phyloP scores from a whole-genome alignment of 2,113 vertebrate genomes.

The Dascyllus trimaculatus region DNA sequence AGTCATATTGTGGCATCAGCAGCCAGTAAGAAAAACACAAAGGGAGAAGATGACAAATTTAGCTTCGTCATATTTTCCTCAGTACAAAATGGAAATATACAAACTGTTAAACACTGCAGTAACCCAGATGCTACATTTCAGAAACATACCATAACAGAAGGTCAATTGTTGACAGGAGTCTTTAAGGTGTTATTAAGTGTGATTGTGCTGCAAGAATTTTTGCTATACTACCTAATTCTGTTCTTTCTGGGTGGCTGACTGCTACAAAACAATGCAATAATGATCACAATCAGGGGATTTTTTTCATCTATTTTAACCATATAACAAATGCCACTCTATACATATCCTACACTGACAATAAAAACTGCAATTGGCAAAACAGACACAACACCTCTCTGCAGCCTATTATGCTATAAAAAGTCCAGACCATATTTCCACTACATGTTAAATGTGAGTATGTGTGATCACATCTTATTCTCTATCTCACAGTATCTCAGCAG shows the following conservation, averaged over 20 bases:
- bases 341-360: constrained; percentile 12
- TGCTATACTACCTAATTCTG: background rate
- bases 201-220: background rate
- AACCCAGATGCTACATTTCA: background rate
- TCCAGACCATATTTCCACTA: constrained; percentile 2
- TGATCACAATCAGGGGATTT: background rate
- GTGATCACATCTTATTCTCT: constrained; percentile 9
- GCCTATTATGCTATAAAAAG: background rate
- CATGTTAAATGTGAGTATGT: background rate
- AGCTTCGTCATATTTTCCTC: constrained; percentile 43
- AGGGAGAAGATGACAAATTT: constrained; percentile 19
- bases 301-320: background rate
- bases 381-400: constrained; percentile 1
- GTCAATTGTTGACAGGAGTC: background rate
- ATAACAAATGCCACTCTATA: constrained; percentile 3
- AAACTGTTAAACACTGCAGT: constrained; percentile 8
- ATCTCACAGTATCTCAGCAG: constrained; percentile 33
- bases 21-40: constrained; percentile 19
- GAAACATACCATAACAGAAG: background rate
- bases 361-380: constrained; percentile 9
- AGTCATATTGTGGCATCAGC: constrained; percentile 4
- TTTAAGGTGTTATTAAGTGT: background rate
- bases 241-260: background rate
- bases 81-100: constrained; percentile 26
- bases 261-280: background rate